Base-by-base conservation (phyloP, 2,888 invertebrate genomes). In the Ochropacha duplaris region DNA sequence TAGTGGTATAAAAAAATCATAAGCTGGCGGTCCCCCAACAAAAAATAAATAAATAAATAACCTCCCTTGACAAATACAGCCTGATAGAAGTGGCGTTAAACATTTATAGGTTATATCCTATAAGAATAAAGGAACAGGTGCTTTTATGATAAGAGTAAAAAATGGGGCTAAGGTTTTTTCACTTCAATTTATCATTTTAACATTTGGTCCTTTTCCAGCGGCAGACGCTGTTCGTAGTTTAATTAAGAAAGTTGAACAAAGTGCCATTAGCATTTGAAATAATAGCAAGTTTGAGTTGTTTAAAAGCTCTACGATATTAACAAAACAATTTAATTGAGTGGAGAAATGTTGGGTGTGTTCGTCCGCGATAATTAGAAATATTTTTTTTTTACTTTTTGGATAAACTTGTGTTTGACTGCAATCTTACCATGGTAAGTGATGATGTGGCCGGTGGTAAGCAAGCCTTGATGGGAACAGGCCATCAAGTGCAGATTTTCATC, bases 181-280 rank as follows among this genome's bases (percentile, higher is more conserved):
- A 44, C 16, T 9, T 44, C 44, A 44, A 44, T 44, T 44, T 44
- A 19, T 44, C 44, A 44, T 44, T 39, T 31, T 39, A 39, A 16
- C 39, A 39, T 39, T 44, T 19, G 16, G 44, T 44, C n/a, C 19
- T 44, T 44, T 44, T 44, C 36, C 44, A 44, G 19, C 19, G 44
- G 44, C 19, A 44, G n/a, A 19, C 50, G 26, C n/a, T 50, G 26
- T 28, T 51, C 50, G n/a, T 28, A 51, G 28, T 51, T 51, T 26
- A 51, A 51, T 51, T 51, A 51, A 51, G 50, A 51, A 28, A 51
- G 50, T 51, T 51, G 3, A 44, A 16, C 28, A 26, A 16, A 51
- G 26, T 51, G 50, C 16, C 50, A 51, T 26, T 51, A 28, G 16
- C 24, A 51, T 51, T 16, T 50, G 26, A 24, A 26, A 44, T 44